Evolutionary conservation across 2,113 vertebrate species (phyloP).

Genomic region (Mustelus asterias): DNA sequence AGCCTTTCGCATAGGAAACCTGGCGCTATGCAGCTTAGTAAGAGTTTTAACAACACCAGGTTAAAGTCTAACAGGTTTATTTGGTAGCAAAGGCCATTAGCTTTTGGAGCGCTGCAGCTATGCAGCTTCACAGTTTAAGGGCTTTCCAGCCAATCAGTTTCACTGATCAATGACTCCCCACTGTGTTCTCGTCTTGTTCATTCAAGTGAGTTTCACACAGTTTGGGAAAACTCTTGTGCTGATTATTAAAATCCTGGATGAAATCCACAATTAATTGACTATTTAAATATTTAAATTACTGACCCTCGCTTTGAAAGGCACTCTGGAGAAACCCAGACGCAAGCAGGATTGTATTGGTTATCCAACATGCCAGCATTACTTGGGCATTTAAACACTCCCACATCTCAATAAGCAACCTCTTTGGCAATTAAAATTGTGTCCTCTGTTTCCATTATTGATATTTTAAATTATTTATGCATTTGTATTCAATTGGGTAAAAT

Average conservation of each 20-base stretch:
- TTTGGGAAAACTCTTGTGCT: background rate
- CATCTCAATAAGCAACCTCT: background rate
- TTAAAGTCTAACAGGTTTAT: too few species aligned
- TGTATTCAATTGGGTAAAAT: background rate
- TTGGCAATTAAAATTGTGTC: background rate
- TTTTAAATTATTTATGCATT: background rate
- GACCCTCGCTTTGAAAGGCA: background rate
- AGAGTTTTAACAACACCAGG: too few species aligned
- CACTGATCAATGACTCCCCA: background rate
- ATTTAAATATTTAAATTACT: background rate
- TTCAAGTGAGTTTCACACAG: background rate
- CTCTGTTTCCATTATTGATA: background rate
- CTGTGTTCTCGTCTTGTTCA: background rate
- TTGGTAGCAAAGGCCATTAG: too few species aligned
- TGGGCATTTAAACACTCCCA: background rate
- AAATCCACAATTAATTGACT: background rate
- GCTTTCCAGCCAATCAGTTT: background rate
- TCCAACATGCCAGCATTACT: background rate
- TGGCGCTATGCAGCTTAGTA: too few species aligned
- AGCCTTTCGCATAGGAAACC: background rate
- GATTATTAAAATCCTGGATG: too few species aligned
- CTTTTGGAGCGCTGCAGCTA: too few species aligned
- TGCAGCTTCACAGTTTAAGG: background rate
- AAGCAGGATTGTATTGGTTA: background rate
- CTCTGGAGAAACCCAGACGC: background rate